Evolutionary conservation across 92 coral and sea anemone genomes (phyloP).

Genomic region (Epizoanthus fatuus): DNA sequence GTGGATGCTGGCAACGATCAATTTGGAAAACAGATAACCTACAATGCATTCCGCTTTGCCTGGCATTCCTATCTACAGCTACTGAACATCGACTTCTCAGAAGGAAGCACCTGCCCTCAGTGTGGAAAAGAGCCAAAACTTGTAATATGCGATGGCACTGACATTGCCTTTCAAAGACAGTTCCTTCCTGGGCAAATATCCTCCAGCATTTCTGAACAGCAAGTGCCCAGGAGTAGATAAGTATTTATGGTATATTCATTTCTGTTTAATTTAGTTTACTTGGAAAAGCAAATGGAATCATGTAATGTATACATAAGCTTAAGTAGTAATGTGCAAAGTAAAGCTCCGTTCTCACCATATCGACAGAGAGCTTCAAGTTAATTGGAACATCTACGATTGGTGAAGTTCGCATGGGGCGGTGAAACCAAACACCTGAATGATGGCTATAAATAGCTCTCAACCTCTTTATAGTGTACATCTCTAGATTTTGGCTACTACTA

Average conservation of each 20-base stretch:
- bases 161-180: slow-evolving; percentile 56
- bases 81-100: slow-evolving; percentile 60
- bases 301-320: too few species aligned
- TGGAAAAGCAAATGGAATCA: not conserved
- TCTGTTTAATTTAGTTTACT: not conserved
- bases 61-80: slow-evolving; percentile 72
- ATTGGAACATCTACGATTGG: too few species aligned
- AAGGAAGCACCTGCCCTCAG: slow-evolving; percentile 51
- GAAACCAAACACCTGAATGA: too few species aligned
- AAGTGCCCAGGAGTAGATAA: slow-evolving; percentile 4
- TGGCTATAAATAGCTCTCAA: too few species aligned
- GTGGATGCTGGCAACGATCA: slow-evolving; percentile 37
- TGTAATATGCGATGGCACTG: slow-evolving; percentile 69
- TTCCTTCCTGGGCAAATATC: not conserved
- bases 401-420: too few species aligned
- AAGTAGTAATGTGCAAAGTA: too few species aligned
- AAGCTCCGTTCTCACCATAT: too few species aligned
- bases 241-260: not conserved
- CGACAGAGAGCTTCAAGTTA: too few species aligned
- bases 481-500: too few species aligned
- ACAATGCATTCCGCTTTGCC: slow-evolving; percentile 65
- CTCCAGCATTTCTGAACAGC: not conserved
- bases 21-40: slow-evolving; percentile 47
- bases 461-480: too few species aligned
- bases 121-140: slow-evolving; percentile 50